A percentile compares a stretch with the other conserved stretches of the same genome.
phyloP scores from a whole-genome alignment of 2,888 invertebrate genomes.

The Volucella zonaria region DNA sequence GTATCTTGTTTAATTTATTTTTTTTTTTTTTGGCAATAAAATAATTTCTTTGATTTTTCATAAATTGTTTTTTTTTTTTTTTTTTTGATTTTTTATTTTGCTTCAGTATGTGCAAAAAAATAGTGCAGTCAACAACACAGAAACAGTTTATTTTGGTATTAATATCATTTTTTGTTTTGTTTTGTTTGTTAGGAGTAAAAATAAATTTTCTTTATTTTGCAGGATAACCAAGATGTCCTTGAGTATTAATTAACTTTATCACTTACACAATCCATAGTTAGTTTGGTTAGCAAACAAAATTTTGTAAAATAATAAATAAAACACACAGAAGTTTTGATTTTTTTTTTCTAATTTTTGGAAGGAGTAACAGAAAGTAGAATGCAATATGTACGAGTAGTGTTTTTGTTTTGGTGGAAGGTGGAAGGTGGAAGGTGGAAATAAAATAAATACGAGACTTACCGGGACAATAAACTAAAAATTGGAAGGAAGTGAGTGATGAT shows the following conservation, averaged over 20 bases:
- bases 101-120: conserved; percentile 65
- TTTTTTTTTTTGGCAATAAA: conserved; percentile 55
- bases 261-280: conserved; percentile 55
- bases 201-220: conserved; percentile 30
- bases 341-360: conserved; percentile 1
- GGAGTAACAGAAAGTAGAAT: conserved; percentile 1
- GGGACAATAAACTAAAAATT: too few species aligned
- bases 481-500: too few species aligned
- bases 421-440: too few species aligned
- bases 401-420: too few species aligned
- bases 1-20: neutral
- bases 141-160: conserved; percentile 43
- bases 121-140: conserved; percentile 73
- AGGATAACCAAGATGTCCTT: conserved; percentile 59
- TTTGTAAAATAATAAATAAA: conserved; percentile 10
- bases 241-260: conserved; percentile 41
- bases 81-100: conserved; percentile 47
- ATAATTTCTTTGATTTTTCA: conserved; percentile 47
- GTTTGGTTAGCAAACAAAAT: conserved; percentile 39
- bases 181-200: conserved; percentile 54
- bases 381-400: conserved; percentile 10
- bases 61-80: conserved; percentile 24
- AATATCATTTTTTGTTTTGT: conserved; percentile 37
- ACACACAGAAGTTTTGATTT: conserved; percentile 41
- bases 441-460: too few species aligned